Evolutionary conservation across 2,888 invertebrate genomes (phyloP), one percentile per base, ranked within the genome.

Genomic region (Mesorhabditis spiculigera): DNA sequence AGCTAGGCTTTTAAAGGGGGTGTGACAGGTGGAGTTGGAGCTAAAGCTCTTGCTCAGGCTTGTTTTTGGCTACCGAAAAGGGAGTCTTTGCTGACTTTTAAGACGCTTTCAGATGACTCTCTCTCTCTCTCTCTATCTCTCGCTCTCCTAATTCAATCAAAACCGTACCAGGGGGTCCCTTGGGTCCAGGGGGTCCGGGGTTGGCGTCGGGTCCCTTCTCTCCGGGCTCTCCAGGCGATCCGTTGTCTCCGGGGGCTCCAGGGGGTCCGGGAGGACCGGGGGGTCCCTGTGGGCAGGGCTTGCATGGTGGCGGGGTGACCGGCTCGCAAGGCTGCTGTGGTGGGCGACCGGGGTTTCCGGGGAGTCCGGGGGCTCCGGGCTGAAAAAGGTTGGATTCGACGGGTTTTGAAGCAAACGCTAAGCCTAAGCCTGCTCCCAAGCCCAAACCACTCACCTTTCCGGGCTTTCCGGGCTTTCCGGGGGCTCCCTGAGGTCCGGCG

Each of bases 251-350:
- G 71, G 77, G 76, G 61, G 77, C 73, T 77, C 79, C 79, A 67
- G 77, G 77, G 61, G 68, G 75, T 78, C 80, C 80, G 66, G 78
- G 75, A 69, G 78, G 75, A 74, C 79, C 79, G 70, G 79, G 79
- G 72, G 79, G 79, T 72, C 79, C 79, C 69, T 77, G 77, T 70
- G 80, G 78, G 78, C 80, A 80, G 69, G 80, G 78, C 69, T 78
- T 72, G 73, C 80, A 80, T 67, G 80, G 80, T 72, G 80, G 80
- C 68, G 80, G 80, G 65, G 80, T 80, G 69, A 76, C 73, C 65
- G 80, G 80, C 75, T 78, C 77, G 67, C 78, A 78, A 10, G 78
- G 76, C 68, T 72, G 71, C 77, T 78, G 78, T 72, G 80, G 80
- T 43, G 80, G 80, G 65, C 80, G 75, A 72, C 80, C 80, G 62